These are phyloP conservation scores for Torymus tubicola DNA, from an alignment of 2,888 invertebrate species.

Conservation along the genomic window DNA sequence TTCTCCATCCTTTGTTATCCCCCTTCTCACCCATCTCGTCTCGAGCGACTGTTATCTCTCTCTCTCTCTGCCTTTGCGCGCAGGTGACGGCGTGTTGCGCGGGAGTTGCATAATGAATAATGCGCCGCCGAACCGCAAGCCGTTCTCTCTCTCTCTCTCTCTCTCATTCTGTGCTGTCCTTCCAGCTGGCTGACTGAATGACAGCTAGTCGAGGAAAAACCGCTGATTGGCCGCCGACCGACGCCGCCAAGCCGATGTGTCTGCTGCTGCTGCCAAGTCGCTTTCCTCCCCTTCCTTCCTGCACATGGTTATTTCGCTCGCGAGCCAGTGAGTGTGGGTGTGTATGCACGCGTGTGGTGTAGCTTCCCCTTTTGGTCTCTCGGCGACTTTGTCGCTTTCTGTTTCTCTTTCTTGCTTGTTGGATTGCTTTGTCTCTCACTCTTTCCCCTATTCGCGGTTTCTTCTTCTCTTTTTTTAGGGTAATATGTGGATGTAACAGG, in stretches of 20 bases:
- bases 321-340: no score
- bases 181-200: slow-evolving; percentile 74
- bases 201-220: slow-evolving; percentile 73
- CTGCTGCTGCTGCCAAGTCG: slow-evolving; percentile 62
- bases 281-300: slow-evolving; percentile 62
- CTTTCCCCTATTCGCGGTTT: no score
- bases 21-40: no score
- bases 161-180: slow-evolving; percentile 69
- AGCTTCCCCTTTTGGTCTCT: background rate
- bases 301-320: no score
- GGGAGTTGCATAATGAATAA: slow-evolving; percentile 75
- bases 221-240: slow-evolving; percentile 68
- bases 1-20: no score
- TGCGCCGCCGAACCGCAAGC: slow-evolving; percentile 73
- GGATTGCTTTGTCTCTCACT: background rate
- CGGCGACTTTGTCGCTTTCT: background rate
- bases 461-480: no score
- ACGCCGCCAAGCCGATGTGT: slow-evolving; percentile 66
- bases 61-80: no score
- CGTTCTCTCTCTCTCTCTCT: slow-evolving; percentile 63
- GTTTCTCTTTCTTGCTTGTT: background rate
- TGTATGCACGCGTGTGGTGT: no score
- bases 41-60: no score
- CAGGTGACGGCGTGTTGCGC: slow-evolving; percentile 74
- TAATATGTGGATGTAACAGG: no score